These are phyloP conservation scores for Cairina moschata DNA, from an alignment of 2,113 vertebrate genomes.

Conservation along the genomic window DNA sequence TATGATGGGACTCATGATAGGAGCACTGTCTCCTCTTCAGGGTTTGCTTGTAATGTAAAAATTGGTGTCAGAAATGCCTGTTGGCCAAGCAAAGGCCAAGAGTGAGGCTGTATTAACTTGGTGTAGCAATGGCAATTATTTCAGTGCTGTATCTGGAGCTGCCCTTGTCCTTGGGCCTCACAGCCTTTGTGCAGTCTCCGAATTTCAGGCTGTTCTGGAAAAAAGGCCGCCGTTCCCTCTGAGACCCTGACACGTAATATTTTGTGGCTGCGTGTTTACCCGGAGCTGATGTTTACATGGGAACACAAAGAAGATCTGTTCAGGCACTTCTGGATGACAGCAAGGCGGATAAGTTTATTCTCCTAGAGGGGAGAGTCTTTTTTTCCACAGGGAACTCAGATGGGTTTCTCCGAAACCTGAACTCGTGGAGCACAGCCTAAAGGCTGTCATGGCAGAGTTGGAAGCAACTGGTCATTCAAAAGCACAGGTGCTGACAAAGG, in stretches of 20 bases:
- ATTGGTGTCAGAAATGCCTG: neutral
- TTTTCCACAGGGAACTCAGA: neutral
- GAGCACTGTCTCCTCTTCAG: neutral
- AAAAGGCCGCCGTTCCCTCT: neutral
- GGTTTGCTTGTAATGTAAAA: neutral
- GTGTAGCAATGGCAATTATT: neutral
- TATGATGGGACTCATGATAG: neutral
- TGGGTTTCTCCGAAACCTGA: neutral
- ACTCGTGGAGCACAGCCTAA: neutral
- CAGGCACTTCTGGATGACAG: neutral
- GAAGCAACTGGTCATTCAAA: neutral
- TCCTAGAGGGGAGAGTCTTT: neutral
- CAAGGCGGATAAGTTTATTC: neutral
- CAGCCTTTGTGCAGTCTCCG: neutral
- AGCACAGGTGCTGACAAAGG: neutral
- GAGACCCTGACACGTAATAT: neutral
- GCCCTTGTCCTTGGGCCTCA: neutral
- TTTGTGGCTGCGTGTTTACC: constrained; percentile 10
- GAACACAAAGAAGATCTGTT: neutral
- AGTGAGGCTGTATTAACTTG: neutral
- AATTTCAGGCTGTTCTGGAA: neutral
- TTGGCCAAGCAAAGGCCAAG: neutral
- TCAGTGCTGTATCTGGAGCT: neutral
- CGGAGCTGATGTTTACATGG: neutral
- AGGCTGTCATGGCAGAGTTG: neutral